Evolutionary conservation across 1,140 invertebrate genomes (phyloP).

Genomic region (Drosophila triauraria): DNA sequence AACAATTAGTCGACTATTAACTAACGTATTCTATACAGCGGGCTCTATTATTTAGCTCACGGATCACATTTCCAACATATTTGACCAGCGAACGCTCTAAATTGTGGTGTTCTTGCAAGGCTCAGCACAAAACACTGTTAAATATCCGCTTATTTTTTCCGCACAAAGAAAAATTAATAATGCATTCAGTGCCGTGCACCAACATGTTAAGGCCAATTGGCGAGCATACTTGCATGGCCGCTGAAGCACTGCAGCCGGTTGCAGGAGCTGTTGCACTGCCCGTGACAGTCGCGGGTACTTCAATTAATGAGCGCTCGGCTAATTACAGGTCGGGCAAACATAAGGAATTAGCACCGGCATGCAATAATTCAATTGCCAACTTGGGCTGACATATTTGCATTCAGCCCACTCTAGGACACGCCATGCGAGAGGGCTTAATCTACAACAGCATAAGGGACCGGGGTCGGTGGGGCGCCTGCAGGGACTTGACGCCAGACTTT

Average conservation of each 20-base stretch:
- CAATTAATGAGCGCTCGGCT: slow-evolving; percentile 69
- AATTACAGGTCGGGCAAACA: slow-evolving; percentile 63
- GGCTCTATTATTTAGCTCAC: background rate
- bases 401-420: slow-evolving; percentile 45
- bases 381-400: slow-evolving; percentile 33
- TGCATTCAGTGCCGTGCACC: slow-evolving; percentile 20
- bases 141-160: slow-evolving; percentile 22
- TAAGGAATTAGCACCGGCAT: slow-evolving; percentile 54
- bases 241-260: background rate
- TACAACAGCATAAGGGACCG: background rate
- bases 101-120: background rate
- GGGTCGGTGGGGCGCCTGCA: slow-evolving; percentile 4
- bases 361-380: slow-evolving; percentile 75
- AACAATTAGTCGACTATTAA: background rate
- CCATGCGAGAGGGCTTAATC: slow-evolving; percentile 29
- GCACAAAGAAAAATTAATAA: slow-evolving; percentile 31
- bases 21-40: background rate
- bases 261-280: slow-evolving; percentile 11
- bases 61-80: background rate
- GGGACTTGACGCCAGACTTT: slow-evolving; percentile 23
- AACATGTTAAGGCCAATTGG: slow-evolving; percentile 23
- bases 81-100: background rate
- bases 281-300: slow-evolving; percentile 52
- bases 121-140: slow-evolving; percentile 16
- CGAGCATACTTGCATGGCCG: slow-evolving; percentile 12